Percentiles rank a stretch among this genome's conserved stretches.
Conservation (phyloP, 1,140 invertebrate genomes). For the Apocrypta bakeri region DNA sequence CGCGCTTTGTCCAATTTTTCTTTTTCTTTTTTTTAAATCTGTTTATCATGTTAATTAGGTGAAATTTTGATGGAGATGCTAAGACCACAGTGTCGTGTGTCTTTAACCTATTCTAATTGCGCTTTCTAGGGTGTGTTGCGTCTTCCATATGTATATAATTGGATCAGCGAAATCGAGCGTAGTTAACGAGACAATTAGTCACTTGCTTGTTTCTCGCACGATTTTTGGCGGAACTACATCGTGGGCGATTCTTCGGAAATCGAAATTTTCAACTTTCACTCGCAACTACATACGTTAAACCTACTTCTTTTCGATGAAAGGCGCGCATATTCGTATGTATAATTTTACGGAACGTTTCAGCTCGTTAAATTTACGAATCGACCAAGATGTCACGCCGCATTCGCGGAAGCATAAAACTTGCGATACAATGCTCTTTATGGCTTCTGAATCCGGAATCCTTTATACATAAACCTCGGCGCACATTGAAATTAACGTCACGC, state of each 20-base stretch:
- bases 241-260: slow-evolving; percentile 28
- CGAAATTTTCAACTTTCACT: slow-evolving; percentile 40
- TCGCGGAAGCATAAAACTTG: neutral
- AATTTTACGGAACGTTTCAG: slow-evolving; percentile 20
- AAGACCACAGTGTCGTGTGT: neutral
- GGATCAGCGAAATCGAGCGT: neutral
- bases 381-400: neutral
- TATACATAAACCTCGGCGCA: neutral
- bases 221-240: neutral
- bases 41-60: slow-evolving; percentile 26
- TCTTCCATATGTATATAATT: neutral
- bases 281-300: slow-evolving; percentile 37
- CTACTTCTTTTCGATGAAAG: slow-evolving; percentile 12
- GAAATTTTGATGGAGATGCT: neutral
- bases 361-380: slow-evolving; percentile 15
- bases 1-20: neutral
- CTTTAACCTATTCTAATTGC: slow-evolving; percentile 27
- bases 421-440: neutral
- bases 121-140: neutral
- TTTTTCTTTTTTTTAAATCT: neutral
- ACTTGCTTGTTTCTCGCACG: neutral
- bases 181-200: neutral
- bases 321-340: neutral
- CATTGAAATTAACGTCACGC: no score
- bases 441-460: neutral